These are phyloP conservation scores for Apodemus agrarius DNA, from an alignment of 2,797 vertebrate species.

Conservation along the genomic window DNA sequence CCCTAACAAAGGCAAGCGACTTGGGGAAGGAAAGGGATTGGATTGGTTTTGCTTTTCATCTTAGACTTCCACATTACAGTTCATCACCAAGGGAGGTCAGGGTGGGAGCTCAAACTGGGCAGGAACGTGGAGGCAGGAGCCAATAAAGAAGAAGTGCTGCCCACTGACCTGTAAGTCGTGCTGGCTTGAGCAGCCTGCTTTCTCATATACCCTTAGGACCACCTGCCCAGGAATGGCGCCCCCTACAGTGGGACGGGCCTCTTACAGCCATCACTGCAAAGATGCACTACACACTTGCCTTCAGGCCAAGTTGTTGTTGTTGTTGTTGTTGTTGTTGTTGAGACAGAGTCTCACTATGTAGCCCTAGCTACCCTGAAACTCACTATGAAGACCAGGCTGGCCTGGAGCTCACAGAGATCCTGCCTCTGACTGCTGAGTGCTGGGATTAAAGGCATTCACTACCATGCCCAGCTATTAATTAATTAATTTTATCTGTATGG, in stretches of 20 bases:
- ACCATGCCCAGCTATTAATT: background rate
- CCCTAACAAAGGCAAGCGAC: background rate
- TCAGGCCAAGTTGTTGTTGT: background rate
- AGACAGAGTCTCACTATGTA: background rate
- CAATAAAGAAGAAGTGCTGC: background rate
- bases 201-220: background rate
- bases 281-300: background rate
- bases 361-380: background rate
- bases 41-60: background rate
- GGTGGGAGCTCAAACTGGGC: background rate
- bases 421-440: background rate
- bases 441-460: background rate
- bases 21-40: background rate
- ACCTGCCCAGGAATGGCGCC: too few species aligned
- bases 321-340: background rate
- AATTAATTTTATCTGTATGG: background rate
- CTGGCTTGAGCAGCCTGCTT: background rate
- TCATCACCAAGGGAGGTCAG: background rate
- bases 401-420: background rate
- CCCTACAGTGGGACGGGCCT: background rate
- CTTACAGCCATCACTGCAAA: background rate
- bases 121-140: background rate
- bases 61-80: background rate
- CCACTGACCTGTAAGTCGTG: background rate
- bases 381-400: background rate